phyloP scores from a whole-genome alignment of 2,113 vertebrate species.

The Forbesichthys papilliferus region DNA sequence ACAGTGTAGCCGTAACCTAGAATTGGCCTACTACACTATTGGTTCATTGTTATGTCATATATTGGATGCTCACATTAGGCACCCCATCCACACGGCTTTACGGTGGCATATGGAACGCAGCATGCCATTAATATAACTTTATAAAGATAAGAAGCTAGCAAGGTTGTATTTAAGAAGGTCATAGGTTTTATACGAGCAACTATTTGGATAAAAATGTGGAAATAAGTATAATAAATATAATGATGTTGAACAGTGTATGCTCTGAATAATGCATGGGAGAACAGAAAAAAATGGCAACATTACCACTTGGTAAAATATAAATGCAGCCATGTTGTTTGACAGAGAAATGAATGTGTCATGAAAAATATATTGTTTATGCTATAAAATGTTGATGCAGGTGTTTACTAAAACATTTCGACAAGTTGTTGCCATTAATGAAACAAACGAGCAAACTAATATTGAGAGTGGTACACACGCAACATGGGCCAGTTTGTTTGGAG shows the following conservation, averaged over 20 bases:
- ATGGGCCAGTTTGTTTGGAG: conserved; percentile 67
- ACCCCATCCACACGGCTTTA: too few relatives aligned
- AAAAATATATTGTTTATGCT: conserved; percentile 78
- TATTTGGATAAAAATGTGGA: too few relatives aligned
- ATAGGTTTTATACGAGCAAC: too few relatives aligned
- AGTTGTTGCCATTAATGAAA: conserved; percentile 78
- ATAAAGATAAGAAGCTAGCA: too few relatives aligned
- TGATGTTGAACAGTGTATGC: conserved; percentile 49
- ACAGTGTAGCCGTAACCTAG: too few relatives aligned
- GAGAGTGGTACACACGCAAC: conserved; percentile 61
- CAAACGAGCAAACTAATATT: conserved; percentile 75
- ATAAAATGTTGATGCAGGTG: conserved; percentile 79
- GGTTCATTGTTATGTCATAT: too few relatives aligned
- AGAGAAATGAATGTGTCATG: conserved; percentile 79
- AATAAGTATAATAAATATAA: conserved; percentile 4
- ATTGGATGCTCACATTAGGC: too few relatives aligned
- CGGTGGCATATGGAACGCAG: too few relatives aligned
- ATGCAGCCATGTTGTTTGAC: conserved; percentile 76
- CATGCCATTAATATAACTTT: too few relatives aligned
- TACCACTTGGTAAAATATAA: conserved; percentile 77
- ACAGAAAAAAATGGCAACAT: conserved; percentile 71
- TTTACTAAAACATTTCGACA: conserved; percentile 79
- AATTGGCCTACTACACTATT: too few relatives aligned
- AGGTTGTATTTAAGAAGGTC: too few relatives aligned
- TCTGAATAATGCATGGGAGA: conserved; percentile 49